Conservation (phyloP, 2,113 vertebrate genomes). For the Fregata magnificens region DNA sequence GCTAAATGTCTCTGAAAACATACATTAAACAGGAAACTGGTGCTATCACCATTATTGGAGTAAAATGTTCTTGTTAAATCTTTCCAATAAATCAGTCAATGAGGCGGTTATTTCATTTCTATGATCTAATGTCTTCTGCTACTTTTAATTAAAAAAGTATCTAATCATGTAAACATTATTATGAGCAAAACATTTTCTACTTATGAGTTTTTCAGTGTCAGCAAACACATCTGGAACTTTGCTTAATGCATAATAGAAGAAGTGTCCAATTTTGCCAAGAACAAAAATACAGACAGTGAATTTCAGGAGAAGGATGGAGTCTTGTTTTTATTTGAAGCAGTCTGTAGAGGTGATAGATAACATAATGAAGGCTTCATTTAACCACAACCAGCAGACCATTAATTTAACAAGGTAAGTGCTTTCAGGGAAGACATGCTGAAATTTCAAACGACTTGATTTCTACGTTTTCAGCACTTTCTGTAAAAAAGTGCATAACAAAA, state of each 20-base stretch:
- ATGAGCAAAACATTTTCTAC: conserved; percentile 23
- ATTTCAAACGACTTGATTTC: not conserved
- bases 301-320: not conserved
- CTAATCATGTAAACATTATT: conserved; percentile 47
- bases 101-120: conserved; percentile 43
- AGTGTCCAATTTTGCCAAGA: not conserved
- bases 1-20: conserved; percentile 13
- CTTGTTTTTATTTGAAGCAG: not conserved
- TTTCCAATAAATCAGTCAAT: conserved; percentile 47
- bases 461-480: not conserved
- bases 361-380: not conserved
- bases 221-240: conserved; percentile 44
- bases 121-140: conserved; percentile 32
- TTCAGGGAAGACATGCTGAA: not conserved
- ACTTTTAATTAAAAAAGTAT: conserved; percentile 47
- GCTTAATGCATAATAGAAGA: not conserved
- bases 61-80: conserved; percentile 11
- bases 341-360: not conserved
- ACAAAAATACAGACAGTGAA: not conserved
- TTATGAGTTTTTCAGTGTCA: conserved; percentile 36
- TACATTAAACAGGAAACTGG: not conserved
- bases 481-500: not conserved
- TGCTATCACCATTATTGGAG: not conserved
- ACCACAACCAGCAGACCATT: not conserved
- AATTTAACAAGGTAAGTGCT: not conserved